Evolutionary conservation across 2,888 invertebrate genomes (phyloP).

Genomic region (Euzetes globulus): DNA sequence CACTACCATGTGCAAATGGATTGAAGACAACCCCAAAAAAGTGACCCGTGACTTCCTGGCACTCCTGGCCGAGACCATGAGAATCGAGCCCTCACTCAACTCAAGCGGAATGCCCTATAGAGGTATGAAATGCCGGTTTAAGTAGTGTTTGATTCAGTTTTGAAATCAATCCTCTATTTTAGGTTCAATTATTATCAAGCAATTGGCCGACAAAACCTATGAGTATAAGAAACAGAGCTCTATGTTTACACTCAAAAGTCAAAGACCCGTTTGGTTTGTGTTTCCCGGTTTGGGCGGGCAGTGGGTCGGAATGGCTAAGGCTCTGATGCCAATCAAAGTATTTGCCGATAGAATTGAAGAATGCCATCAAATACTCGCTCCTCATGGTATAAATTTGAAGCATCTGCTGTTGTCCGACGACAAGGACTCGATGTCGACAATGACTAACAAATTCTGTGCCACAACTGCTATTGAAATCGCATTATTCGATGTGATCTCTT

Average conservation of each 20-base stretch:
- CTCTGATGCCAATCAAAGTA: conserved; percentile 26
- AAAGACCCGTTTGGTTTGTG: conserved; percentile 82
- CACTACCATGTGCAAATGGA: conserved; percentile 26
- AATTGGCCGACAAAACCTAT: not conserved
- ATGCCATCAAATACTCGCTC: conserved; percentile 16
- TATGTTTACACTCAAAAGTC: conserved; percentile 50
- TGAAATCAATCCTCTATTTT: not conserved
- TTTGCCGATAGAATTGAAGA: conserved; percentile 2
- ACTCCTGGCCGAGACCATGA: conserved; percentile 16
- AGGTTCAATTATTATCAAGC: conserved; percentile 45
- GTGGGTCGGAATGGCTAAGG: conserved; percentile 25
- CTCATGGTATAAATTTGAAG: conserved; percentile 47
- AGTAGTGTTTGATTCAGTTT: not conserved
- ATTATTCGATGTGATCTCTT: conserved; percentile 34
- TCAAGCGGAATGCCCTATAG: conserved; percentile 30
- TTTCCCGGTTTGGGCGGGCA: conserved; percentile 62
- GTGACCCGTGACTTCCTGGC: conserved; percentile 33
- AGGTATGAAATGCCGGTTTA: too few relatives aligned
- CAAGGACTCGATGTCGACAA: conserved; percentile 70
- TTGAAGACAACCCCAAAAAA: conserved; percentile 31
- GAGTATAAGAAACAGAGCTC: conserved; percentile 40
- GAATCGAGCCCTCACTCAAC: conserved; percentile 8
- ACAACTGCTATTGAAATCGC: conserved; percentile 53
- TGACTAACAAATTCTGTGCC: conserved; percentile 65
- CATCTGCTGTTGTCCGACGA: conserved; percentile 18